Evolutionary conservation across 2,888 invertebrate species (phyloP).

Genomic region (Silvanus unidentatus): DNA sequence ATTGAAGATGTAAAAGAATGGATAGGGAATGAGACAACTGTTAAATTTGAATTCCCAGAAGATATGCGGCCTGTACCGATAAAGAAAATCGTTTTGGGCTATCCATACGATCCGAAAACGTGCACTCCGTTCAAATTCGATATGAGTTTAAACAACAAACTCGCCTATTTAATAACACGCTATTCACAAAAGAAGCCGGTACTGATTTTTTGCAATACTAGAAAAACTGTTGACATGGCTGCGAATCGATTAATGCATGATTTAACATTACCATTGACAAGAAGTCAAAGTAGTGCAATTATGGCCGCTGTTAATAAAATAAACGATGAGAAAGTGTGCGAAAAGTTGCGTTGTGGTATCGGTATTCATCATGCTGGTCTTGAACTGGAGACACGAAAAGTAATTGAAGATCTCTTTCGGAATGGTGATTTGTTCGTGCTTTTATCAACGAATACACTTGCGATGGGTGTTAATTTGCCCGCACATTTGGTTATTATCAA

Average conservation of each 20-base stretch:
- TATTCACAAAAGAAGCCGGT: constrained; percentile 66
- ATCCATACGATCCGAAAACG: constrained; percentile 52
- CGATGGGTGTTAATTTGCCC: constrained; percentile 80
- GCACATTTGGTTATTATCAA: constrained; percentile 78
- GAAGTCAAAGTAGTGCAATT: constrained; percentile 52
- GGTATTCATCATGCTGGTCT: constrained; percentile 78
- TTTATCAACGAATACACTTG: constrained; percentile 64
- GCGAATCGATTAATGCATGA: constrained; percentile 58
- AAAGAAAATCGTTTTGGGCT: constrained; percentile 68
- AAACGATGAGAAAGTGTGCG: constrained; percentile 41
- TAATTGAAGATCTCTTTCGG: constrained; percentile 62
- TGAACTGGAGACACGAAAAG: constrained; percentile 56
- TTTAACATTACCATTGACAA: constrained; percentile 48
- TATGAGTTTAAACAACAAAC: constrained; percentile 67
- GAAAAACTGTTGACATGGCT: constrained; percentile 67
- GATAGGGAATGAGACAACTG: constrained; percentile 53
- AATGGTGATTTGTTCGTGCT: constrained; percentile 62
- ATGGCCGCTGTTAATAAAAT: constrained; percentile 37
- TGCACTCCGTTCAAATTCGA: constrained; percentile 68
- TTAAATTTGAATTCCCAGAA: constrained; percentile 62
- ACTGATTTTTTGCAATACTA: constrained; percentile 71
- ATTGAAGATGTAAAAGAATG: constrained; percentile 69
- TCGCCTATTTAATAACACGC: constrained; percentile 61
- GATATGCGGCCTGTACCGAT: constrained; percentile 68
- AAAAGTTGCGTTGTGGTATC: constrained; percentile 57